Conservation (phyloP, 2,113 vertebrate genomes). For the Pelobates fuscus region DNA sequence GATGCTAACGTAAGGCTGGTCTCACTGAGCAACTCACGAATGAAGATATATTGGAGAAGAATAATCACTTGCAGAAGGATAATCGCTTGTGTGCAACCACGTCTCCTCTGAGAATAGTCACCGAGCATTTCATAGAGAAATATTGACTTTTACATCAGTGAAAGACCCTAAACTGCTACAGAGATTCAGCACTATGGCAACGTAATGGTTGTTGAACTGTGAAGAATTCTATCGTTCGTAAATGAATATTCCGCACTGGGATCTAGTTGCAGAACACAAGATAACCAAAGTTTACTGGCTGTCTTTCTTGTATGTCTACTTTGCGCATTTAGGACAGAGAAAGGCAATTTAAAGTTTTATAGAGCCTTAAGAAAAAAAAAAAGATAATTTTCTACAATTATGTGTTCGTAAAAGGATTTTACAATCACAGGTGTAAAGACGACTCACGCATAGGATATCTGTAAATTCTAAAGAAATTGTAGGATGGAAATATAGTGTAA, state of each 20-base stretch:
- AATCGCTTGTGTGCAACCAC: constrained; percentile 26
- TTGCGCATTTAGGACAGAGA: constrained; percentile 2
- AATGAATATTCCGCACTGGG: constrained; percentile 1
- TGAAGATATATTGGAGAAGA: constrained; percentile 35
- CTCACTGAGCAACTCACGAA: not conserved
- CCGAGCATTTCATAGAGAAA: constrained; percentile 31
- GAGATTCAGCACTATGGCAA: not conserved
- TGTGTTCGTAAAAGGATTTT: not conserved
- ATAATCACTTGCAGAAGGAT: constrained; percentile 37
- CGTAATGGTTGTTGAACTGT: constrained; percentile 34
- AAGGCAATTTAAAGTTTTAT: not conserved
- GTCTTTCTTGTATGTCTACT: constrained; percentile 3
- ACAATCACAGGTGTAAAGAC: not conserved
- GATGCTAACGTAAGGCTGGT: not conserved
- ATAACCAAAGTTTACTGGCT: not conserved
- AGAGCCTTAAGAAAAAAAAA: not conserved
- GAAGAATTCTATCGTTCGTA: constrained; percentile 25
- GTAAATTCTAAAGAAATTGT: not conserved
- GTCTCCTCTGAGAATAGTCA: constrained; percentile 27
- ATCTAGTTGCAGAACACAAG: not conserved
- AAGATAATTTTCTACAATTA: not conserved
- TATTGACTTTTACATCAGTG: constrained; percentile 45
- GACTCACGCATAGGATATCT: not conserved
- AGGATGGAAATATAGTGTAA: not conserved
- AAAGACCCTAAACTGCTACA: constrained; percentile 12